These are phyloP conservation scores for Drosophila mojavensis DNA, from an alignment of 1,140 invertebrate species.

Conservation along the genomic window DNA sequence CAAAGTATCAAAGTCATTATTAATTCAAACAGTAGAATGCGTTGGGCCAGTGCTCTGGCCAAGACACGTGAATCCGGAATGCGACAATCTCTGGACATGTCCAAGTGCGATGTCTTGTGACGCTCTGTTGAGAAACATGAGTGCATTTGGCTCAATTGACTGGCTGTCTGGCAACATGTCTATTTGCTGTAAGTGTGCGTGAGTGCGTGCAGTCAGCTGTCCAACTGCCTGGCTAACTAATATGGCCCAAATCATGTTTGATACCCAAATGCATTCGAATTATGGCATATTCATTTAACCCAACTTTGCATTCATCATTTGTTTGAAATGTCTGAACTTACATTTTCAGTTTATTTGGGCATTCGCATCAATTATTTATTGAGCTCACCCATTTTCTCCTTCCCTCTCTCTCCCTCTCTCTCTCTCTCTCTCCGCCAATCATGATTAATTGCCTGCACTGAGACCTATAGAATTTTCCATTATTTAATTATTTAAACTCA, in stretches of 20 bases:
- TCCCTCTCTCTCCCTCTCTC: no score
- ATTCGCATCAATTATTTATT: slow-evolving; percentile 19
- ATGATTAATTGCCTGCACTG: slow-evolving; percentile 6
- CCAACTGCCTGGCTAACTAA: slow-evolving; percentile 32
- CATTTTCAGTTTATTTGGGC: neutral
- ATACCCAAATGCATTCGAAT: slow-evolving; percentile 27
- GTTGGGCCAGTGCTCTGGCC: neutral
- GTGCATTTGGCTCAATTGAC: slow-evolving; percentile 51
- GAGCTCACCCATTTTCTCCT: neutral
- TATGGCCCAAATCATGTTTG: slow-evolving; percentile 39
- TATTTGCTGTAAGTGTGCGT: slow-evolving; percentile 17
- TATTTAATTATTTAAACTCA: slow-evolving; percentile 8
- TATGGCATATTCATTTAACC: slow-evolving; percentile 30
- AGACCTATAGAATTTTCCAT: slow-evolving; percentile 9
- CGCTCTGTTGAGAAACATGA: slow-evolving; percentile 33
- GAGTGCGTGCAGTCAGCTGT: slow-evolving; percentile 2
- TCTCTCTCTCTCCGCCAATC: neutral
- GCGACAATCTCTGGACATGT: slow-evolving; percentile 30
- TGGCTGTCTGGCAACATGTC: slow-evolving; percentile 39
- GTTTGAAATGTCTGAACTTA: neutral
- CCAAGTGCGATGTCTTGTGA: slow-evolving; percentile 33
- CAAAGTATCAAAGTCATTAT: slow-evolving; percentile 34
- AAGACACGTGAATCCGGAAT: slow-evolving; percentile 14
- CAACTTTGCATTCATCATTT: slow-evolving; percentile 6
- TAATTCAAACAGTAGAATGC: slow-evolving; percentile 26